A percentile compares a stretch with the other conserved stretches of the same genome.
Conservation (phyloP, 2,888 invertebrate genomes). For the Seladonia tumulorum region DNA sequence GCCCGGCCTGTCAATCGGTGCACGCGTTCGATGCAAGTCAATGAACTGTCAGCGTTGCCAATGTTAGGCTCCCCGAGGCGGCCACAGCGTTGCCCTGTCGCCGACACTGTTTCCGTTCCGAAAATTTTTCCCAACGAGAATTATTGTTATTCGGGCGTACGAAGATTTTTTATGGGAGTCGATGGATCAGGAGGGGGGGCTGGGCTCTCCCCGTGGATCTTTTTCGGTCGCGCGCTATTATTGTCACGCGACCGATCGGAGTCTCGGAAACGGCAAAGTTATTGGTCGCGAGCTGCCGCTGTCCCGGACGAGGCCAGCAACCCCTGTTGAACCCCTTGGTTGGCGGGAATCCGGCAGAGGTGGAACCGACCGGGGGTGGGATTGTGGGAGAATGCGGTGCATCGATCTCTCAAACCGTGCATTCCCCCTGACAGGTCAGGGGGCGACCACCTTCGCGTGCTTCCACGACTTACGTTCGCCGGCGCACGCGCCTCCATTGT, state of each 20-base stretch:
- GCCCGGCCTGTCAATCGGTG: constrained; percentile 73
- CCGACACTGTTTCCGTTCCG: constrained; percentile 28
- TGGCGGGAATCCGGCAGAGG: constrained; percentile 69
- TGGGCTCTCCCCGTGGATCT: not conserved
- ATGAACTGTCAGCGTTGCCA: constrained; percentile 74
- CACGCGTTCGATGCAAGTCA: constrained; percentile 71
- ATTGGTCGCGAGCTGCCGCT: constrained; percentile 52
- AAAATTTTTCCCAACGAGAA: not conserved
- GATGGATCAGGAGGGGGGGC: not conserved
- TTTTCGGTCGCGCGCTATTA: constrained; percentile 9
- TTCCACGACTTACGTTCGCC: constrained; percentile 64
- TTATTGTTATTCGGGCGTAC: not conserved
- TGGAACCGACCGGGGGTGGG: constrained; percentile 40
- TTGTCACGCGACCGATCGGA: constrained; percentile 14
- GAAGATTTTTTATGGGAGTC: not conserved
- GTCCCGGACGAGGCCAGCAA: constrained; percentile 82
- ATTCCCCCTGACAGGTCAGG: constrained; percentile 78
- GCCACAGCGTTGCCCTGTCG: not conserved
- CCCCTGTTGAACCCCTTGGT: constrained; percentile 81
- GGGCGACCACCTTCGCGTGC: constrained; percentile 79
- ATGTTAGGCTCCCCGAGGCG: constrained; percentile 57
- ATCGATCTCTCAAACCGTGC: constrained; percentile 81
- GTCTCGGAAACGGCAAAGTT: constrained; percentile 42
- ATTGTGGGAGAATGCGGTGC: constrained; percentile 73
- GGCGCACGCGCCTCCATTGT: constrained; percentile 66